Evolutionary conservation across 1,140 invertebrate species (phyloP), one percentile per base, ranked within the genome.

Genomic region (Lepeophtheirus salmonis): DNA sequence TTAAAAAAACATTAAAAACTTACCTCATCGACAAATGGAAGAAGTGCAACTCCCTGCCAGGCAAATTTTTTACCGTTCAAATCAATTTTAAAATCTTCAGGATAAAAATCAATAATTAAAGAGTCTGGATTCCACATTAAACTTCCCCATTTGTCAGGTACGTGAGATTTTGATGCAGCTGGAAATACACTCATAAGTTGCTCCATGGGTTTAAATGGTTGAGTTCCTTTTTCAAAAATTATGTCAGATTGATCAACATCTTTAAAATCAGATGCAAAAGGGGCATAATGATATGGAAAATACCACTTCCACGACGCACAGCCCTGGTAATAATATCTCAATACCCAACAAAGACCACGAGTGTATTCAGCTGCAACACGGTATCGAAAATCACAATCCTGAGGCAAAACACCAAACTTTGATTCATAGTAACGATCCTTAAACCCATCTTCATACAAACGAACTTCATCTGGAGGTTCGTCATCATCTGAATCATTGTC

Each of bases 231-330:
- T 67, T 89, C 84, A 74, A 98, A 98, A 67, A 83, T 77, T 0
- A 86, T 87, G 50, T 83, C 81, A 1, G 94, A 72, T 12, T 84
- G 81, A 54, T 78, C 79, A 41, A 98, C 86, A 68, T 96, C 89
- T 20, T 89, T 77, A 73, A 99, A 98, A 75, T 99, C 95, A 1
- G 92, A 97, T 2, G 96, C 95, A 76, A 99, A 99, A n/a, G 95
- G 95, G 1, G 96, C 95, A 77, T 98, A 99, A 73, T 99, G 95
- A 71, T 94, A 98, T 0, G 96, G 96, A 73, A 91, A 99, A 75
- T 96, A 98, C 96, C 96, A 99, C 72, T 95, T 89, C 96, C 96
- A 99, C 1, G 90, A 96, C 18, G 90, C 85, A 75, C 95, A 98
- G 50, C 96, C 96, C 80, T 97, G 94, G 76, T 97, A 97, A 73